These are phyloP conservation scores for Matsumurasca onukii DNA, from an alignment of 1,140 invertebrate genomes.

Conservation along the genomic window DNA sequence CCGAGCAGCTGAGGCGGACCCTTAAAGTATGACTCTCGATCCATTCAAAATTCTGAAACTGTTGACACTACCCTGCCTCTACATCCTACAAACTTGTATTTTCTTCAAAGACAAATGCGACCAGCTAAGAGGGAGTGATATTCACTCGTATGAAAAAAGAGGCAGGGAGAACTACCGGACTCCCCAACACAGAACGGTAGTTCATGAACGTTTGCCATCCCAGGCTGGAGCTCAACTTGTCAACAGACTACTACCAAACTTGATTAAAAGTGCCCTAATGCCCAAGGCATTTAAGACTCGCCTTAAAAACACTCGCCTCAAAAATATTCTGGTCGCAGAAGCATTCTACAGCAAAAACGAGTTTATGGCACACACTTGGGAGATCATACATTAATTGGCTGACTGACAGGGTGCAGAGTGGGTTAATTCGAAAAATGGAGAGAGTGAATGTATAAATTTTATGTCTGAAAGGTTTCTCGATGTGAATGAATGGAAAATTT, in stretches of 20 bases:
- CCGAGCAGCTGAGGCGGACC: too few species aligned
- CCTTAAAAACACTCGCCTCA: not conserved
- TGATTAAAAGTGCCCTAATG: not conserved
- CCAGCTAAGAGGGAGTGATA: not conserved
- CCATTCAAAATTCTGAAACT: too few species aligned
- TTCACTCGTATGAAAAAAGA: not conserved
- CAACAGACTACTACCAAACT: not conserved
- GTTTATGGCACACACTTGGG: not conserved
- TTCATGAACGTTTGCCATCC: too few species aligned
- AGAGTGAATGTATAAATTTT: too few species aligned
- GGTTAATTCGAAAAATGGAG: too few species aligned
- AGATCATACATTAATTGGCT: not conserved
- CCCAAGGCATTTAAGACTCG: not conserved
- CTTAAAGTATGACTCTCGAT: too few species aligned
- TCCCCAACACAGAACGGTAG: not conserved
- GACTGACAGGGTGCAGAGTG: too few species aligned
- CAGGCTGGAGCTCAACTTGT: not conserved
- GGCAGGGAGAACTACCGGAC: not conserved
- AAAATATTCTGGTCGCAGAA: not conserved
- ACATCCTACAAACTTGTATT: not conserved
- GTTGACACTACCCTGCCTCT: not conserved
- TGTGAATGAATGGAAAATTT: too few species aligned
- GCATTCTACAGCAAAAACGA: not conserved
- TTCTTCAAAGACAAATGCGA: too few species aligned
- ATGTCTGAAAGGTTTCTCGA: too few species aligned